Evolutionary conservation across 2,113 vertebrate genomes (phyloP).

Genomic region (Alligator mississippiensis): DNA sequence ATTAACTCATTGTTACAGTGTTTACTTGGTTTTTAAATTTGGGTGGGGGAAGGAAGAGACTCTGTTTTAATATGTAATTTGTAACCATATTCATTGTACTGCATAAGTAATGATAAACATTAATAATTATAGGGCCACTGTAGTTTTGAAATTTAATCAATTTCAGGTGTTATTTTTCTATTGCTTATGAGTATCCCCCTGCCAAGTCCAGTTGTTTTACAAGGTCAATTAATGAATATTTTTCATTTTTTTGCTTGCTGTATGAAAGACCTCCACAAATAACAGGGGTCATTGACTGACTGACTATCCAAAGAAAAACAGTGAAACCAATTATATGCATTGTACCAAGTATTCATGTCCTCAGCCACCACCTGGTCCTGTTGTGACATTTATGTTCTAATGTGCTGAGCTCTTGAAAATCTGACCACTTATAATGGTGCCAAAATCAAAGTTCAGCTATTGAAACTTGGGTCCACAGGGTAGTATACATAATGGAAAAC

Average conservation of each 20-base stretch:
- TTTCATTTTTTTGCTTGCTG: background rate
- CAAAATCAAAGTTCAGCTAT: background rate
- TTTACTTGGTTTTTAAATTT: background rate
- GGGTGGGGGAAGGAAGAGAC: background rate
- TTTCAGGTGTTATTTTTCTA: background rate
- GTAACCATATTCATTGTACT: background rate
- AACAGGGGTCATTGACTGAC: background rate
- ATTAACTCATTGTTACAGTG: background rate
- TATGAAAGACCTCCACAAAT: background rate
- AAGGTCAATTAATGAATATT: background rate
- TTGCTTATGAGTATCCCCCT: background rate
- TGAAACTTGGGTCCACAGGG: no score
- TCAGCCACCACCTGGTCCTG: background rate
- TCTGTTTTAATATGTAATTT: background rate
- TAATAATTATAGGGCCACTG: background rate
- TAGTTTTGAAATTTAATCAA: background rate
- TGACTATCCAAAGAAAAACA: background rate
- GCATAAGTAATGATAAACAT: background rate
- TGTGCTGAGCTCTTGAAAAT: background rate
- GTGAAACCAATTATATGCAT: background rate
- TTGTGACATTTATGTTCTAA: background rate
- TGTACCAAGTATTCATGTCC: background rate
- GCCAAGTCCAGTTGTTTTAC: background rate
- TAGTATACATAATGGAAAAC: background rate
- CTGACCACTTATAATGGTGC: background rate